Conservation (phyloP, 2,888 invertebrate species). For the Leucophora obtusa region DNA sequence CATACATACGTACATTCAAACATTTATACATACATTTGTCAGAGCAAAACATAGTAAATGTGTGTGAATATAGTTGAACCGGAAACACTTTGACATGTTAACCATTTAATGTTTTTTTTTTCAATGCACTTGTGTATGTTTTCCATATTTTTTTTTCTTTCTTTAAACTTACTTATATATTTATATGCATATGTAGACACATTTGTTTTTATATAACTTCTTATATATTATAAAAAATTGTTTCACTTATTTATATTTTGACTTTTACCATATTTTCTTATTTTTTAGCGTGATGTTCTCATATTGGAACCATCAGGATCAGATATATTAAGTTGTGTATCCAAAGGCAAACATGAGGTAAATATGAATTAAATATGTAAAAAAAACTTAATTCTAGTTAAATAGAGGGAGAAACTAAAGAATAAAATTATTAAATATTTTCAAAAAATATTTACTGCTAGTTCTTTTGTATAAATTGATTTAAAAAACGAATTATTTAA, state of each 20-base stretch:
- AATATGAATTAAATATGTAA: slow-evolving; percentile 64
- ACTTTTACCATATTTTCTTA: slow-evolving; percentile 1
- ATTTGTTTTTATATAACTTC: neutral
- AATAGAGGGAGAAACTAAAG: slow-evolving; percentile 47
- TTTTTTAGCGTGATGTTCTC: slow-evolving; percentile 90
- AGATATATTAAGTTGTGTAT: slow-evolving; percentile 93
- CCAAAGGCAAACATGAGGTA: slow-evolving; percentile 97
- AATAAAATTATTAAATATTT: slow-evolving; percentile 36
- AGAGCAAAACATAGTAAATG: neutral
- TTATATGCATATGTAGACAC: neutral
- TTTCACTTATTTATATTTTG: slow-evolving; percentile 16
- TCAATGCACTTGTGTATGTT: slow-evolving; percentile 29
- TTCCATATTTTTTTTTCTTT: neutral
- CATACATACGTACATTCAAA: neutral
- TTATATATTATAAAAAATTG: no score
- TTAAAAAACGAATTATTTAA: neutral
- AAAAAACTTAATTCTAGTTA: neutral
- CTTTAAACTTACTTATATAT: neutral
- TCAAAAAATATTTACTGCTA: slow-evolving; percentile 27
- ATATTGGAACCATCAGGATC: slow-evolving; percentile 89
- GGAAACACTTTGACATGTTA: slow-evolving; percentile 68
- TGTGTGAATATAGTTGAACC: slow-evolving; percentile 68
- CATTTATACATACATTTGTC: neutral
- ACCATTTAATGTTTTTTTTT: slow-evolving; percentile 48
- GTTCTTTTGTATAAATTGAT: no score